Conservation (phyloP, 2,888 invertebrate species). For the Nomada flava region DNA sequence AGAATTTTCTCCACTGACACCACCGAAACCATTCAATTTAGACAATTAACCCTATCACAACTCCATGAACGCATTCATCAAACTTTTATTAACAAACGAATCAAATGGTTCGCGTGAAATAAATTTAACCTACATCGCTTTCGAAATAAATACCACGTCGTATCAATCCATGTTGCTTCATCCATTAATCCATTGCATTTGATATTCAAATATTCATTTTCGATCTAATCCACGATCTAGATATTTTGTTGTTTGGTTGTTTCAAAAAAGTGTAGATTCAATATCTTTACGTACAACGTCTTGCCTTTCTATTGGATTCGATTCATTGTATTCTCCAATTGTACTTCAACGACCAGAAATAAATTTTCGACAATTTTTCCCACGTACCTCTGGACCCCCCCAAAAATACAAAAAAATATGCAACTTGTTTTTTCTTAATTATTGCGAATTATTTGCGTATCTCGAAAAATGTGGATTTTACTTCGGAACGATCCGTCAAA, state of each 20-base stretch:
- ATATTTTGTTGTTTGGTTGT: background rate
- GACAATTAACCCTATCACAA: background rate
- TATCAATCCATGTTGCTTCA: background rate
- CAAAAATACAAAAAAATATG: too few species aligned
- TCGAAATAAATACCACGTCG: background rate
- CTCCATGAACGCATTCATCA: background rate
- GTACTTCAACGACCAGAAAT: too few species aligned
- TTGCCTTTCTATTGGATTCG: too few species aligned
- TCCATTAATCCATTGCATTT: background rate
- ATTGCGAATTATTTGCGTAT: too few species aligned
- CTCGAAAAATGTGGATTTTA: too few species aligned
- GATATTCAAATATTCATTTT: background rate
- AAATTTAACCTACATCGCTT: background rate
- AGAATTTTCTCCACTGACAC: background rate
- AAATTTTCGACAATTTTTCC: too few species aligned
- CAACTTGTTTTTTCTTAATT: too few species aligned
- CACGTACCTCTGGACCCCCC: too few species aligned
- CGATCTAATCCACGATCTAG: background rate
- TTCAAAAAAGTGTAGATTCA: background rate
- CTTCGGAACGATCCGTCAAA: too few species aligned
- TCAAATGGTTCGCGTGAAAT: background rate
- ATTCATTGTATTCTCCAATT: too few species aligned
- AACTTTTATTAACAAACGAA: background rate
- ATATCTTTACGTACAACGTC: too few species aligned
- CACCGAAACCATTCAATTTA: background rate